Conservation (phyloP, 2,888 invertebrate genomes). For the Macropis europaea region DNA sequence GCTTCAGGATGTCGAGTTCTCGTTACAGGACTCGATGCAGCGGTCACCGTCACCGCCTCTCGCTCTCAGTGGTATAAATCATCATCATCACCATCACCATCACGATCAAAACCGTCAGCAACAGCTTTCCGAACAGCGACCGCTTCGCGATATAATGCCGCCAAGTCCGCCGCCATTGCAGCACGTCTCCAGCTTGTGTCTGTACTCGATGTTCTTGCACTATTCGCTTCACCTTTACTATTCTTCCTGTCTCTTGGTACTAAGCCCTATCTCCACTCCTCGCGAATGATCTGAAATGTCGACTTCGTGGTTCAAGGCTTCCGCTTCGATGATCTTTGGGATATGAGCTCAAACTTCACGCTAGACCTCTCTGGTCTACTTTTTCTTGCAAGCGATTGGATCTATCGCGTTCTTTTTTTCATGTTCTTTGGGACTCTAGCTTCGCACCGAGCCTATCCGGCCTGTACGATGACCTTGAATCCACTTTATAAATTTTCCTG, state of each 20-base stretch:
- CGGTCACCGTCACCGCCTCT: slow-evolving; percentile 84
- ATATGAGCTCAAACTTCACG: too few species aligned
- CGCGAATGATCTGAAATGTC: too few species aligned
- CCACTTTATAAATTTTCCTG: too few species aligned
- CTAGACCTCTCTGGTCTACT: too few species aligned
- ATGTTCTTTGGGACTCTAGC: too few species aligned
- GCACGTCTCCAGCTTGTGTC: slow-evolving; percentile 79
- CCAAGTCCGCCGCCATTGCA: slow-evolving; percentile 77
- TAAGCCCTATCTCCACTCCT: too few species aligned
- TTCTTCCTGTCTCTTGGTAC: neutral
- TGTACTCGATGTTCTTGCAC: slow-evolving; percentile 73
- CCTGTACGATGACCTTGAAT: too few species aligned
- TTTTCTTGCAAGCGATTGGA: too few species aligned
- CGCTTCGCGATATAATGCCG: slow-evolving; percentile 75
- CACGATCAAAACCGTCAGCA: slow-evolving; percentile 61
- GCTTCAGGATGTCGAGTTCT: slow-evolving; percentile 92
- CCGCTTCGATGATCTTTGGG: too few species aligned
- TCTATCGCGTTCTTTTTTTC: too few species aligned
- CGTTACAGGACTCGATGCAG: slow-evolving; percentile 87
- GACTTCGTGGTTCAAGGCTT: too few species aligned
- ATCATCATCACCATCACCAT: slow-evolving; percentile 62
- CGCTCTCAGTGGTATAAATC: slow-evolving; percentile 80
- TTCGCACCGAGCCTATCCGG: too few species aligned
- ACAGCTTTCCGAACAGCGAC: slow-evolving; percentile 68
- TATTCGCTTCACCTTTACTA: slow-evolving; percentile 27